These are phyloP conservation scores for Archocentrus centrarchus DNA, from an alignment of 2,113 vertebrate genomes.

Conservation along the genomic window DNA sequence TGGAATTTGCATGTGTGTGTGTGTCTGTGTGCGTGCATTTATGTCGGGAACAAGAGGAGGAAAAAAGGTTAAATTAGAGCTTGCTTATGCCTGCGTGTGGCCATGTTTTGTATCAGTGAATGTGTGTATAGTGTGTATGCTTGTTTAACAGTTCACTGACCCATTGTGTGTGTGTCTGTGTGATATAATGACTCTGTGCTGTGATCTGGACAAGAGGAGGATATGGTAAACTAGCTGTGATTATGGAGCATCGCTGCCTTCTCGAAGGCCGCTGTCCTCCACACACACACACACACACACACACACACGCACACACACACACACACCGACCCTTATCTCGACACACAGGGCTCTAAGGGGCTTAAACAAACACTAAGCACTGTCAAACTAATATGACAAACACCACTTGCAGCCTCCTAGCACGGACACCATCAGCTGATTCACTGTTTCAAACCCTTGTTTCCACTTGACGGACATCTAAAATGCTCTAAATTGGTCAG, in stretches of 20 bases:
- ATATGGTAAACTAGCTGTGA: constrained; percentile 43
- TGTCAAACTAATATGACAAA: constrained; percentile 54
- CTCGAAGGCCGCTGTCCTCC: constrained; percentile 29
- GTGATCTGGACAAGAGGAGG: constrained; percentile 37
- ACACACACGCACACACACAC: constrained; percentile 10
- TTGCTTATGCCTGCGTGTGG: constrained; percentile 61
- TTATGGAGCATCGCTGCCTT: constrained; percentile 4
- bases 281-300: constrained; percentile 5
- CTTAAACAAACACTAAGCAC: constrained; percentile 63
- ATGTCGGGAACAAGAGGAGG: constrained; percentile 32
- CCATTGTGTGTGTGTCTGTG: constrained; percentile 2
- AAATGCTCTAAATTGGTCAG: constrained; percentile 44
- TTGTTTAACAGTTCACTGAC: constrained; percentile 53
- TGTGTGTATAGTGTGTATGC: constrained; percentile 48
- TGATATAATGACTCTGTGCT: constrained; percentile 29
- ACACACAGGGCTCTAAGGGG: constrained; percentile 28
- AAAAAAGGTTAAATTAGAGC: constrained; percentile 25
- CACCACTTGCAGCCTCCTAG: constrained; percentile 27
- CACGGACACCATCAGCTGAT: neutral
- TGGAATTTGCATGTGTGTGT: constrained; percentile 43
- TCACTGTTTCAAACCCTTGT: constrained; percentile 39
- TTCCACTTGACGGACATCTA: constrained; percentile 42
- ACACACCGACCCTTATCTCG: constrained; percentile 55
- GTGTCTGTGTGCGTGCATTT: neutral
- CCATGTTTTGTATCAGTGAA: constrained; percentile 58